A percentile compares a stretch with the other conserved stretches of the same genome.
phyloP scores from a whole-genome alignment of 2,888 invertebrate species.

The Dynastes tityus region DNA sequence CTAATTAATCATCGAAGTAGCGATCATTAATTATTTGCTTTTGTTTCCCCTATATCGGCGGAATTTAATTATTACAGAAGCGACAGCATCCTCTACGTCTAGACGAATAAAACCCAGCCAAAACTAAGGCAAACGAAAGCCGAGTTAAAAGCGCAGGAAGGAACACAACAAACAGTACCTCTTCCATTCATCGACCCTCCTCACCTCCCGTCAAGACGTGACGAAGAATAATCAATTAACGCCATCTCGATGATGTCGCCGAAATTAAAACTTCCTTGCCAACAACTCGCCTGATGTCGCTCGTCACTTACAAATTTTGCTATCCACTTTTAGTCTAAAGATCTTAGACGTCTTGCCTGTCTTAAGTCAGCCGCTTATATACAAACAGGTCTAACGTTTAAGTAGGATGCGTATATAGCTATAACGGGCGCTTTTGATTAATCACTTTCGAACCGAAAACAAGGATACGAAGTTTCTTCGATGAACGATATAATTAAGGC shows the following conservation, averaged over 20 bases:
- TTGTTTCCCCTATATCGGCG: too few relatives aligned
- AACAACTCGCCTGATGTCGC: neutral
- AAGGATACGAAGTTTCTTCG: slow-evolving; percentile 10
- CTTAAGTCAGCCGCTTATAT: too few relatives aligned
- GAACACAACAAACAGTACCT: slow-evolving; percentile 1
- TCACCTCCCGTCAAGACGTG: slow-evolving; percentile 1
- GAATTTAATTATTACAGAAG: too few relatives aligned
- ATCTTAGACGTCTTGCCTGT: too few relatives aligned
- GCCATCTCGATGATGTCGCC: slow-evolving; percentile 20
- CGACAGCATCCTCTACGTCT: too few relatives aligned
- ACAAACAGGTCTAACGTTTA: neutral
- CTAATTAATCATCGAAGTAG: too few relatives aligned
- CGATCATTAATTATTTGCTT: too few relatives aligned
- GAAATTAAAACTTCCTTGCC: slow-evolving; percentile 19
- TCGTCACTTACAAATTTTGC: slow-evolving; percentile 4
- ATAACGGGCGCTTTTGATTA: slow-evolving; percentile 12
- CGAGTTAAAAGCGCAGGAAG: neutral
- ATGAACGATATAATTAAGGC: slow-evolving; percentile 25
- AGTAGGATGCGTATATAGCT: too few relatives aligned
- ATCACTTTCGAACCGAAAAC: slow-evolving; percentile 24
- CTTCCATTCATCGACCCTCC: neutral
- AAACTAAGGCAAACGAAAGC: neutral
- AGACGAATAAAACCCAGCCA: too few relatives aligned
- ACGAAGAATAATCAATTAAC: slow-evolving; percentile 37
- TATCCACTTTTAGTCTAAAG: too few relatives aligned